These are phyloP conservation scores for Brevipalpus yothersi DNA, from an alignment of 1,140 invertebrate genomes.

Conservation along the genomic window DNA sequence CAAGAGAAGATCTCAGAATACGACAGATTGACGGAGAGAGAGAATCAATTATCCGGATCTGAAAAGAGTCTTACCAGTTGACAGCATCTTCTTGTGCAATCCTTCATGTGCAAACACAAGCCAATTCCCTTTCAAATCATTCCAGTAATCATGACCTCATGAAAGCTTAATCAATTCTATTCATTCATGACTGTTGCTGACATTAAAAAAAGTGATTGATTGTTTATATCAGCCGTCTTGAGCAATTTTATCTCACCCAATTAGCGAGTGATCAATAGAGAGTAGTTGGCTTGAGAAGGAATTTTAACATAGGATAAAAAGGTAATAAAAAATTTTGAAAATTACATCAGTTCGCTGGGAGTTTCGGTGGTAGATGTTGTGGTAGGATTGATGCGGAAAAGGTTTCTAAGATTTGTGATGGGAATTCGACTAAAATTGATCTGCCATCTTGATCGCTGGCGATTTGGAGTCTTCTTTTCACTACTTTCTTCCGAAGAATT, in stretches of 20 bases:
- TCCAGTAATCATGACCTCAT: no score
- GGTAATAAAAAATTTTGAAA: no score
- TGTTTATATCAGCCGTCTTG: no score
- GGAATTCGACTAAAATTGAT: background rate
- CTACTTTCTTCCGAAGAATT: background rate
- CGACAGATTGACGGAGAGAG: constrained; percentile 50
- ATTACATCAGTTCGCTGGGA: background rate
- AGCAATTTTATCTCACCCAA: no score
- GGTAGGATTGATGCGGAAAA: background rate
- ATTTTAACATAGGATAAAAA: no score
- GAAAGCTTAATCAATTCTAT: no score
- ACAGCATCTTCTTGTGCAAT: background rate
- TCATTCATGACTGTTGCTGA: no score
- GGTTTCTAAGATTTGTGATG: background rate
- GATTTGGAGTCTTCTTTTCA: background rate
- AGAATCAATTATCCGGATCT: constrained; percentile 35
- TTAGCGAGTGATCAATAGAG: no score
- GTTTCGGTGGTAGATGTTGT: background rate
- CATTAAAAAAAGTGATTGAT: no score
- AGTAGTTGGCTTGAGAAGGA: no score
- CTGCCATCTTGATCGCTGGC: background rate
- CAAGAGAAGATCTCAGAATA: constrained; percentile 64
- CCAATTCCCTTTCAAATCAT: no score
- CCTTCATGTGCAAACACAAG: no score
- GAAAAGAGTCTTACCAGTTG: background rate